A percentile compares a stretch with the other conserved stretches of the same genome.
Evolutionary conservation across 2,888 invertebrate genomes (phyloP).

Genomic region (Cantharis lateralis): DNA sequence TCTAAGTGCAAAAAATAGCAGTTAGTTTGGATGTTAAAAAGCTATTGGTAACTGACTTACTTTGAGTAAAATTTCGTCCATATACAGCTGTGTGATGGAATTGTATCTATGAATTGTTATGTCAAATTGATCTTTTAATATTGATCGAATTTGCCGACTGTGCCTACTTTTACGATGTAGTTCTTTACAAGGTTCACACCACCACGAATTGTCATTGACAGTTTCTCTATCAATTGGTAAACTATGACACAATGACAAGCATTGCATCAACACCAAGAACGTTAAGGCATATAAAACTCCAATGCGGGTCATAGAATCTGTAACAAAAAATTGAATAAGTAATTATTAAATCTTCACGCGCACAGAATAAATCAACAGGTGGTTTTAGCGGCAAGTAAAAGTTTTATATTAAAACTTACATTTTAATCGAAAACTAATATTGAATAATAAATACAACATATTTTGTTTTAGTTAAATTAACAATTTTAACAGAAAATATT

Average conservation of each 20-base stretch:
- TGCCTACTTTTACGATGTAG: conserved; percentile 18
- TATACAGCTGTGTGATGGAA: conserved; percentile 1
- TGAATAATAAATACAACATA: background rate
- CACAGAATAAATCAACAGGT: conserved; percentile 19
- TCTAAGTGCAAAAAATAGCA: conserved; percentile 6
- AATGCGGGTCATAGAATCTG: conserved; percentile 17
- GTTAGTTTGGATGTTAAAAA: background rate
- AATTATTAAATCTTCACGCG: background rate
- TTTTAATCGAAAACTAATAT: background rate
- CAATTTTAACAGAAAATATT: background rate
- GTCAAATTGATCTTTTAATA: conserved; percentile 13
- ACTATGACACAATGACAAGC: conserved; percentile 5
- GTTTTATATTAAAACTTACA: background rate
- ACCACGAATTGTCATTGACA: conserved; percentile 12
- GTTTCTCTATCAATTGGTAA: conserved; percentile 7
- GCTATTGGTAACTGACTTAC: background rate
- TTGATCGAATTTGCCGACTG: conserved; percentile 13
- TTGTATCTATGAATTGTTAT: conserved; percentile 6
- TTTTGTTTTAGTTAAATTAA: background rate
- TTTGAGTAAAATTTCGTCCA: conserved; percentile 7
- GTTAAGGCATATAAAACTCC: conserved; percentile 7
- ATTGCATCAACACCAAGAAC: conserved; percentile 1
- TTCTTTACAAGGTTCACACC: conserved; percentile 23
- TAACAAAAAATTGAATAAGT: conserved; percentile 1
- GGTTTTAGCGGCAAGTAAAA: conserved; percentile 7